Conservation (phyloP, 2,113 vertebrate genomes). For the Collichthys lucidus region DNA sequence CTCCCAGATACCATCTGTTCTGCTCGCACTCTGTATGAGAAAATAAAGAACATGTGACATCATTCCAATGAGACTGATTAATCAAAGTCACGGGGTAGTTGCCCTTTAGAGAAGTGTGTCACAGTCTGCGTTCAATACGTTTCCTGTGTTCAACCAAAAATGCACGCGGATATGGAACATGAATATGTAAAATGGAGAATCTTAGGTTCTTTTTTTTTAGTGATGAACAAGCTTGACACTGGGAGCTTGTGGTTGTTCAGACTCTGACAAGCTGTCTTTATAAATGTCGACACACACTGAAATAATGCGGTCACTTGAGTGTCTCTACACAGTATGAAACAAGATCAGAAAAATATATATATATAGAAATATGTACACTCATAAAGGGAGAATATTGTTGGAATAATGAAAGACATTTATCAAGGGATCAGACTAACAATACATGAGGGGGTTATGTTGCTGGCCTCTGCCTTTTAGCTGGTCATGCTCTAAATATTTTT, state of each 20-base stretch:
- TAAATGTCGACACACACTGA: not conserved
- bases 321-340: not conserved
- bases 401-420: slow-evolving; percentile 47
- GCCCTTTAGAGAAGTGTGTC: slow-evolving; percentile 59
- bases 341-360: not conserved
- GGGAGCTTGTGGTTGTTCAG: not conserved
- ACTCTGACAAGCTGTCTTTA: not conserved
- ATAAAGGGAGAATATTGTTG: slow-evolving; percentile 27
- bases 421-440: slow-evolving; percentile 25
- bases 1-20: slow-evolving; percentile 86
- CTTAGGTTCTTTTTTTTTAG: not conserved
- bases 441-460: not conserved
- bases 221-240: slow-evolving; percentile 7
- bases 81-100: slow-evolving; percentile 68
- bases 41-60: slow-evolving; percentile 75
- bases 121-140: slow-evolving; percentile 27
- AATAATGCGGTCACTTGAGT: too few relatives aligned
- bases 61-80: slow-evolving; percentile 72
- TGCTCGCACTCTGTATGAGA: slow-evolving; percentile 68
- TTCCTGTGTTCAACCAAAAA: slow-evolving; percentile 19
- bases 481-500: slow-evolving; percentile 15
- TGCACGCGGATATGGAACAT: not conserved
- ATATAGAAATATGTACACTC: not conserved
- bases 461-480: slow-evolving; percentile 19
- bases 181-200: not conserved